A percentile compares a stretch with the other conserved stretches of the same genome.
Evolutionary conservation across 2,797 vertebrate genomes (phyloP).

Genomic region (Ceryle rudis): DNA sequence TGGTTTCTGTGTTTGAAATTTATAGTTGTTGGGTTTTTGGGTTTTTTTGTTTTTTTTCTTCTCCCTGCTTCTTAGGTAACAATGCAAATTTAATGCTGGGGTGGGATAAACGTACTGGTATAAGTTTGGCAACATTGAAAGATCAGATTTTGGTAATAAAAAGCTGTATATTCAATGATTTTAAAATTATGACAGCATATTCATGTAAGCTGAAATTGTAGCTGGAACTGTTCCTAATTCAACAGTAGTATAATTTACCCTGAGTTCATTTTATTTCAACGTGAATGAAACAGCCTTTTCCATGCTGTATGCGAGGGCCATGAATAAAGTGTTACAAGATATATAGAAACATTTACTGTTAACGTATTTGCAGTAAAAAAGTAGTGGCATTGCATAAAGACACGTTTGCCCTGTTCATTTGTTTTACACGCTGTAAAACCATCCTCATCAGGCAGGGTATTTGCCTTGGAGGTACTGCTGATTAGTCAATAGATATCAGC

Average conservation of each 20-base stretch:
- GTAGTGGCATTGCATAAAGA: not conserved
- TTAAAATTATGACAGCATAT: not conserved
- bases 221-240: not conserved
- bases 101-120: not conserved
- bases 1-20: not conserved
- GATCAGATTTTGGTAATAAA: not conserved
- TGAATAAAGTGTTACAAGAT: not conserved
- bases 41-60: not conserved
- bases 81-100: constrained; percentile 21
- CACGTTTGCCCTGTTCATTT: not conserved
- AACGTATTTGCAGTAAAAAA: constrained; percentile 3
- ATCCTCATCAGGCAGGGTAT: not conserved
- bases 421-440: constrained; percentile 11
- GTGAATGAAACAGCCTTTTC: not conserved
- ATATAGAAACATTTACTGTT: not conserved
- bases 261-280: not conserved
- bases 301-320: not conserved
- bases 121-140: constrained; percentile 3
- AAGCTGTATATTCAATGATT: not conserved
- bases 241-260: not conserved
- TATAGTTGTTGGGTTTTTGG: not conserved
- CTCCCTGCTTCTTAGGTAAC: not conserved
- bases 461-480: constrained; percentile 6
- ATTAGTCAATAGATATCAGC: constrained; percentile 8
- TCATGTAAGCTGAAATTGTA: not conserved